Conservation (phyloP, 1,140 invertebrate species). For the Neodiprion pinetum region DNA sequence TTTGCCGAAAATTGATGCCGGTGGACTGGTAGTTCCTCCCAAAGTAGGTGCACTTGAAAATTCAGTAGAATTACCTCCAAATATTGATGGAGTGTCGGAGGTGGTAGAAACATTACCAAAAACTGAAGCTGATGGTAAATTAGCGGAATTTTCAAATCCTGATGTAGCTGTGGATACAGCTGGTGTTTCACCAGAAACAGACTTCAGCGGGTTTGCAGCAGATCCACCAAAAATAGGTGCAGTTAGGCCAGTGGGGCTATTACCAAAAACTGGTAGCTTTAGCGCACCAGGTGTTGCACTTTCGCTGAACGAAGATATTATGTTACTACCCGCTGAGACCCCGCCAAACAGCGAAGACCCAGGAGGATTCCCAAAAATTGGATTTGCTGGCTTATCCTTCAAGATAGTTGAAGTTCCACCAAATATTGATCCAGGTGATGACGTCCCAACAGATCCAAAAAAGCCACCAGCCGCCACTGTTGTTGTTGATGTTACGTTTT, state of each 20-base stretch:
- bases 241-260: not conserved
- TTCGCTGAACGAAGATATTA: not conserved
- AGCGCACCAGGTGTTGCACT: not conserved
- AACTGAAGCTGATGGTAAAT: not conserved
- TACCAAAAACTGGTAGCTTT: slow-evolving; percentile 20
- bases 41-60: slow-evolving; percentile 11
- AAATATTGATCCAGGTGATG: not conserved
- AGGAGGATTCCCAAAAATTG: not conserved
- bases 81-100: slow-evolving; percentile 25
- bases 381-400: not conserved
- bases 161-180: not conserved
- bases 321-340: not conserved
- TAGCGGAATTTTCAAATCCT: not conserved
- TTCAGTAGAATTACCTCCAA: slow-evolving; percentile 20
- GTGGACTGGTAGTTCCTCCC: slow-evolving; percentile 13
- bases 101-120: not conserved
- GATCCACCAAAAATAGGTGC: slow-evolving; percentile 19
- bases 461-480: not conserved
- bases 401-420: not conserved
- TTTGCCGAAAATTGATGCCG: slow-evolving; percentile 23
- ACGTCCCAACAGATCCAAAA: not conserved
- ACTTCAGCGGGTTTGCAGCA: not conserved
- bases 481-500: not conserved
- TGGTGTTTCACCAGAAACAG: not conserved
- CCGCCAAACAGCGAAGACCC: slow-evolving; percentile 25